Base-by-base conservation (phyloP, 2,797 vertebrate species). In the Gallinago stenura region DNA sequence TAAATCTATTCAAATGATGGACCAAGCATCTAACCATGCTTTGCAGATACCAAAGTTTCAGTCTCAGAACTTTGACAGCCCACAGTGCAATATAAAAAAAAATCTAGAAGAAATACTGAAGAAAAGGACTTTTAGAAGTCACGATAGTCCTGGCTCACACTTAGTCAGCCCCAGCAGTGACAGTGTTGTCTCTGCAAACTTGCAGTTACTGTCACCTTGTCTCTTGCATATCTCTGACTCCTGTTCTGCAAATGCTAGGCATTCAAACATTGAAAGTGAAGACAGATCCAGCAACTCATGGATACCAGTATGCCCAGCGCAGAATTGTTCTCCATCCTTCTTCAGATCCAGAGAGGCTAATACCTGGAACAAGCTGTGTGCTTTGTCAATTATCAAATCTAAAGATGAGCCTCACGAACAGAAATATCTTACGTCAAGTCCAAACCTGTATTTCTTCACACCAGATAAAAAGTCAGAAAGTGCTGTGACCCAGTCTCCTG, bases 11-110 rank as follows among this genome's bases (percentile, higher is more conserved):
- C 98, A 98, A 91, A 98, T 98, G 97, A 98, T 98, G 61, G 98
- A 99, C 75, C 96, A 98, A 3, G 96, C 98, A 75, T 97, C 98
- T 25, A 98, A 99, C 84, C 98, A 98, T 0, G 95, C 98, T 5
- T 97, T 98, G 93, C 98, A 98, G 96, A 99, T 99, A 54, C 98
- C 98, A 9, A 99, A 98, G 72, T 98, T 99, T 46, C 98, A 98
- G 17, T 98, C 98, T 35, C 97, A 70, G 86, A 98, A 95, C 93
- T 99, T 98, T 13, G 98, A 99, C 94, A 99, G 98, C 94, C 98
- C 98, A 0, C 98, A 98, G 96, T 85, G 91, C 19, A 98, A 97
- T n/a, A 89, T 96, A 18, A 98, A 97, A 83, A 98, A 96, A 81
- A 98, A 98, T 86, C 94, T 99, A 90, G 99, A 99, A 69, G 98